Evolutionary conservation across 1,140 invertebrate species (phyloP), one percentile per base, ranked within the genome.

Genomic region (Diachasma alloeum): DNA sequence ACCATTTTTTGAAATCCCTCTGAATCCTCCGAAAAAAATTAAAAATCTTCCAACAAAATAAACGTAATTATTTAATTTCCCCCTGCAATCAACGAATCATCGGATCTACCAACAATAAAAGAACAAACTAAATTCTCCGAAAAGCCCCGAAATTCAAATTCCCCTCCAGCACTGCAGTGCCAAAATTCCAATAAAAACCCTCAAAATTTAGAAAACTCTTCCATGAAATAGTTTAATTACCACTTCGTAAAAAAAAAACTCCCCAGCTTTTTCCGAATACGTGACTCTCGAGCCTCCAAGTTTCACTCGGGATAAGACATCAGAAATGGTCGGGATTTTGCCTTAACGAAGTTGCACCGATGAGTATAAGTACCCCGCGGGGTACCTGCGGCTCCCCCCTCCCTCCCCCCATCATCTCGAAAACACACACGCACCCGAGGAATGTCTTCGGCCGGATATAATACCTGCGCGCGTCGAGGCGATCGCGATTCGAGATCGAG

Each of bases 371-470:
- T 26, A 15, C 66, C 66, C 31, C 36, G 31, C 31, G 66, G 36
- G 15, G 36, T 17, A 63, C 6, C 53, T 17, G 9, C 17, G 8
- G 4, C 53, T 59, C 17, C 53, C 22, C n/a, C 17, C 53, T 2
- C 53, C 53, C 59, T 22, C 19, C 0, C 59, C 13, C 4, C 3
- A 42, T 42, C 9, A 11, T 42, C 39, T 1, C 39, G 39, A 42
- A 42, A 42, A 19, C 8, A 37, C n/a, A 68, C n/a, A 68, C 44
- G 46, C 44, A 59, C 48, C 9, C 5, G 4, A 56, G 48, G 71
- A 72, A 72, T 56, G 53, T 53, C 71, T 48, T 15, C n/a, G 71
- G 24, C 71, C 46, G 71, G 71, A 72, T 68, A 68, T 68, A 68
- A 36, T 68, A 15, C 36, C 9, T 36, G 66, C 22, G 71, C 71